A percentile compares a stretch with the other conserved stretches of the same genome.
phyloP scores from a whole-genome alignment of 2,797 vertebrate species.

The Alca torda region DNA sequence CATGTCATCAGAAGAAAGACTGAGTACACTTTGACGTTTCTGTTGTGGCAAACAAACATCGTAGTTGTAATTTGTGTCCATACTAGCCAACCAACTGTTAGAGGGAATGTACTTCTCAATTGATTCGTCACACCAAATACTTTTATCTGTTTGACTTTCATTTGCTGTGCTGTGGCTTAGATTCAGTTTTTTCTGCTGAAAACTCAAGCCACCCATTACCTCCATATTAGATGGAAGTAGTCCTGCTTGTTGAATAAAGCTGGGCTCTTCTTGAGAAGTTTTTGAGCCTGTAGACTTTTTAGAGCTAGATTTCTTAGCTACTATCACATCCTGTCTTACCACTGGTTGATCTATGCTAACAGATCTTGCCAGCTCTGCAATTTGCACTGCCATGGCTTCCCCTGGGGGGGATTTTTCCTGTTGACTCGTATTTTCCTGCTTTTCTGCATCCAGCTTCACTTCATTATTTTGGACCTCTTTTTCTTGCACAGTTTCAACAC shows the following conservation, averaged over 20 bases:
- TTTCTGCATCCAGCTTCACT: slow-evolving; percentile 26
- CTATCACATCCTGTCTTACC: slow-evolving; percentile 7
- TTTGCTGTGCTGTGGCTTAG: neutral
- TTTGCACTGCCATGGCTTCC: slow-evolving; percentile 40
- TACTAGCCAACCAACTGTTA: slow-evolving; percentile 36
- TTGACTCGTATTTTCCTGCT: neutral
- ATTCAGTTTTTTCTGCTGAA: slow-evolving; percentile 58
- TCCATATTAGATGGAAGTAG: slow-evolving; percentile 43
- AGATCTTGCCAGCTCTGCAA: slow-evolving; percentile 20
- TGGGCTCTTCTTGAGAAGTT: slow-evolving; percentile 38
- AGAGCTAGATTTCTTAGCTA: slow-evolving; percentile 36
- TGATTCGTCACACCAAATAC: slow-evolving; percentile 50
- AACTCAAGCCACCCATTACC: slow-evolving; percentile 25
- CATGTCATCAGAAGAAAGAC: slow-evolving; percentile 67
- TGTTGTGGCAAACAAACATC: slow-evolving; percentile 39
- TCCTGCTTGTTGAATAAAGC: slow-evolving; percentile 36
- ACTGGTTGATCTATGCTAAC: neutral
- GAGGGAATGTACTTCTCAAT: slow-evolving; percentile 38
- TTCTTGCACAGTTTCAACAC: slow-evolving; percentile 24
- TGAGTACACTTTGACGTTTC: slow-evolving; percentile 59
- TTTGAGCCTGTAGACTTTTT: slow-evolving; percentile 33
- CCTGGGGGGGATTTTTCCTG: neutral
- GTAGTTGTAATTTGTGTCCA: neutral
- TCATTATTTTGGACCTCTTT: slow-evolving; percentile 31
- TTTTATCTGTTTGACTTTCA: slow-evolving; percentile 40